Conservation (phyloP, 2,797 vertebrate genomes). For the Sebastes kiyomatsui region DNA sequence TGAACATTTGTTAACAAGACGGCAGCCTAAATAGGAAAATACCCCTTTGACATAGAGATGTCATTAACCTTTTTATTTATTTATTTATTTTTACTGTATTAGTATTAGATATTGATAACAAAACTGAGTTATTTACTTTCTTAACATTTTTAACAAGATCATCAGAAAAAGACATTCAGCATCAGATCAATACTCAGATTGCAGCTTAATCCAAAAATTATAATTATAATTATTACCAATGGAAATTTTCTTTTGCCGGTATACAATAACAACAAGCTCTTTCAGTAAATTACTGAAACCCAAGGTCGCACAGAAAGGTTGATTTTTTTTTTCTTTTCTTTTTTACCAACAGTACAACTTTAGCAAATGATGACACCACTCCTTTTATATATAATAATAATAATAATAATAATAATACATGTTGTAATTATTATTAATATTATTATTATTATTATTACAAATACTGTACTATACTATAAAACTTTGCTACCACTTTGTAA, state of each 20-base stretch:
- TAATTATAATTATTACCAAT: too few species aligned
- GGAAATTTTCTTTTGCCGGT: rapidly evolving
- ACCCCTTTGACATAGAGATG: neutral
- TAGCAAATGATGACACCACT: too few species aligned
- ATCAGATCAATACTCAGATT: neutral
- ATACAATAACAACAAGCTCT: neutral
- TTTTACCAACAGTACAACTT: neutral
- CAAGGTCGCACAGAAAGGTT: too few species aligned
- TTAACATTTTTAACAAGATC: too few species aligned
- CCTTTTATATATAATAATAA: too few species aligned
- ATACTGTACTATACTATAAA: neutral
- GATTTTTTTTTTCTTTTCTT: too few species aligned
- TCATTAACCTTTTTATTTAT: too few species aligned
- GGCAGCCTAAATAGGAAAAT: neutral
- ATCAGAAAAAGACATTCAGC: neutral
- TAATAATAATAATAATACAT: neutral
- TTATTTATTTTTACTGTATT: too few species aligned
- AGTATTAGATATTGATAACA: neutral
- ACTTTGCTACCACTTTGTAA: neutral
- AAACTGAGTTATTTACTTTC: neutral
- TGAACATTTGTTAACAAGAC: neutral
- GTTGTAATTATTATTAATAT: too few species aligned
- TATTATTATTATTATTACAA: too few species aligned
- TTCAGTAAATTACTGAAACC: neutral
- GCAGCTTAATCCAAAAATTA: too few species aligned